Conservation (phyloP, 2,113 vertebrate species). For the Salvelinus fontinalis region DNA sequence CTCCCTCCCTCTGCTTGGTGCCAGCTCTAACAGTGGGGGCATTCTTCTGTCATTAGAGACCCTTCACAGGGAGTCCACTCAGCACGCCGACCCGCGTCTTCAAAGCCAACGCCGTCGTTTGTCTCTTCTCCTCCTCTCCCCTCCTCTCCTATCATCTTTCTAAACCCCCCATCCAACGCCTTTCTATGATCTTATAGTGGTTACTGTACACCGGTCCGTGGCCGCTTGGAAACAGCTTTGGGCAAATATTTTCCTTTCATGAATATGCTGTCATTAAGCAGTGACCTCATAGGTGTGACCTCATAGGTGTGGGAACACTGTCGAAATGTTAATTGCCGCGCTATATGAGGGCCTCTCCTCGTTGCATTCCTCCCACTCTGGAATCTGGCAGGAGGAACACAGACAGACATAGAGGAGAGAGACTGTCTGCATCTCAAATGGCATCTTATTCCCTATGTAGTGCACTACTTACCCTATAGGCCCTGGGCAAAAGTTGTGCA, state of each 20-base stretch:
- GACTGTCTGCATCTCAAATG: no score
- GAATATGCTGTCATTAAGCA: slow-evolving; percentile 61
- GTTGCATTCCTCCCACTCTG: slow-evolving; percentile 60
- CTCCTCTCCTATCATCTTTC: slow-evolving; percentile 6
- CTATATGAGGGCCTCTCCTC: slow-evolving; percentile 18
- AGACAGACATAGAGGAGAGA: no score
- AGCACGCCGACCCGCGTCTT: slow-evolving; percentile 34
- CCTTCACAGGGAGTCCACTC: slow-evolving; percentile 48
- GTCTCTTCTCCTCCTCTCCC: slow-evolving; percentile 5
- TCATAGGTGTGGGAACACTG: slow-evolving; percentile 58
- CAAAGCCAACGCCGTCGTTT: slow-evolving; percentile 53
- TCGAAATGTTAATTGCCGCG: slow-evolving; percentile 43
- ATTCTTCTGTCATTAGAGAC: slow-evolving; percentile 60
- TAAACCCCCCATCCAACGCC: slow-evolving; percentile 27
- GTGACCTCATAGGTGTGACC: neutral
- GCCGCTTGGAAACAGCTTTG: slow-evolving; percentile 61
- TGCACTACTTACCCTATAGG: slow-evolving; percentile 33
- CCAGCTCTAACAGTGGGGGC: slow-evolving; percentile 44
- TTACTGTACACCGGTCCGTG: slow-evolving; percentile 12
- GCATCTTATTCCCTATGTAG: no score
- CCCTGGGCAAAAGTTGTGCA: no score
- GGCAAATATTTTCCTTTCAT: slow-evolving; percentile 71
- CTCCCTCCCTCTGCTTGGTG: slow-evolving; percentile 37
- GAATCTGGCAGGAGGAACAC: slow-evolving; percentile 63
- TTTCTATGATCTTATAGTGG: slow-evolving; percentile 56